Evolutionary conservation across 2,113 vertebrate species (phyloP), one percentile per base, ranked within the genome.

Genomic region (Silurus meridionalis): DNA sequence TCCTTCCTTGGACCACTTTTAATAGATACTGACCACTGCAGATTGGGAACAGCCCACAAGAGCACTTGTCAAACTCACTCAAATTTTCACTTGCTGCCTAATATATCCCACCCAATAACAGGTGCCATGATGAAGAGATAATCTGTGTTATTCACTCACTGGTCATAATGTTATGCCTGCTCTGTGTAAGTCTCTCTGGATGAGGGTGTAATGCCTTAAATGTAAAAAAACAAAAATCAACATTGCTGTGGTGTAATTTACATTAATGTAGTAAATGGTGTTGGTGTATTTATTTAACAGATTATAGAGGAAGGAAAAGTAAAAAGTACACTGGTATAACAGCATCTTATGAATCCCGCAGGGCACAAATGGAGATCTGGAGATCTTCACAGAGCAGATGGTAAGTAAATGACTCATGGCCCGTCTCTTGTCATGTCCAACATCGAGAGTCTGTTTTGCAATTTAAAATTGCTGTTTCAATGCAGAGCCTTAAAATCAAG

Each of bases 351-450:
- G 13, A 87, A 37, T 88, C 23, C 25, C 77, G 87, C 92, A 99
- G 98, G 97, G 97, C 5, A 95, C 97, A 0, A 96, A 96, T 52
- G 94, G 94, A n/a, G 96, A 97, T 88, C 95, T 99, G 91, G 95
- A 98, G 69, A 97, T 99, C 91, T 99, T 99, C 93, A 98, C 97
- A 0, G 97, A 99, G 87, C 98, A 99, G 93, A 99, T 99, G 98
- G 98, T 99, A 93, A 95, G 92, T 88, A 23, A 4, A 66, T 17
- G 25, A 80, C 71, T 78, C 69, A 17, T 37, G 21, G 14, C 50
- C 61, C 53, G 3, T 53, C 50, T 69, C 63, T 19, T 11, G 1
- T 28, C 23, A 37, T 8, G 3, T 55, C 37, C 10, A 55, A 21
- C 63, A 57, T 53, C 0, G 2, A 46, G 19, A n/a, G 6, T 61